These are phyloP conservation scores for Sinelater perroti DNA, from an alignment of 2,888 invertebrate genomes.

Conservation along the genomic window DNA sequence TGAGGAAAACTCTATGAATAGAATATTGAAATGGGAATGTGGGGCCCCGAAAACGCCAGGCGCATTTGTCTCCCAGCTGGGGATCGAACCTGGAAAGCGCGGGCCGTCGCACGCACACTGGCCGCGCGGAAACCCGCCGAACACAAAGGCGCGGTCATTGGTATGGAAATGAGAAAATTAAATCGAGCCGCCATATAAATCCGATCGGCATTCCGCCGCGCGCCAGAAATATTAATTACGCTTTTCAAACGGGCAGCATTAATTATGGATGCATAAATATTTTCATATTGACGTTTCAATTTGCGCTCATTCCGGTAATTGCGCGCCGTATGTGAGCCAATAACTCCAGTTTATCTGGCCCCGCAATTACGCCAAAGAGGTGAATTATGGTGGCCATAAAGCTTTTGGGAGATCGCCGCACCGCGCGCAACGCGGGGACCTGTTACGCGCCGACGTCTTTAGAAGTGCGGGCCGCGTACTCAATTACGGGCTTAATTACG, in stretches of 20 bases:
- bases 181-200: too few relatives aligned
- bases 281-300: slow-evolving; percentile 40
- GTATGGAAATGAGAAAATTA: slow-evolving; percentile 39
- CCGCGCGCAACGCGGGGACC: slow-evolving; percentile 8
- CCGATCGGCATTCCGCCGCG: slow-evolving; percentile 3
- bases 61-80: slow-evolving; percentile 50
- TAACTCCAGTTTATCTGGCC: slow-evolving; percentile 18
- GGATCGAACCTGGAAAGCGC: slow-evolving; percentile 43
- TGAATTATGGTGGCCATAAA: slow-evolving; percentile 17
- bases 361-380: slow-evolving; percentile 13
- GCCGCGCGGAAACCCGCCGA: slow-evolving; percentile 29
- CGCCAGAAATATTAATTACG: slow-evolving; percentile 36
- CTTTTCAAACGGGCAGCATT: slow-evolving; percentile 21
- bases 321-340: slow-evolving; percentile 4
- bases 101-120: slow-evolving; percentile 41
- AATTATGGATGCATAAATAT: slow-evolving; percentile 39
- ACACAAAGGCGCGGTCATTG: slow-evolving; percentile 29
- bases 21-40: slow-evolving; percentile 45
- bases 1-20: slow-evolving; percentile 42
- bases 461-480: not conserved
- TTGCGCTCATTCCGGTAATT: slow-evolving; percentile 23
- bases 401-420: slow-evolving; percentile 7
- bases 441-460: not conserved
- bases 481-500: too few relatives aligned
- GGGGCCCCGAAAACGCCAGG: slow-evolving; percentile 45